Conservation (phyloP, 2,888 invertebrate species). For the Meandrusa payeni region DNA sequence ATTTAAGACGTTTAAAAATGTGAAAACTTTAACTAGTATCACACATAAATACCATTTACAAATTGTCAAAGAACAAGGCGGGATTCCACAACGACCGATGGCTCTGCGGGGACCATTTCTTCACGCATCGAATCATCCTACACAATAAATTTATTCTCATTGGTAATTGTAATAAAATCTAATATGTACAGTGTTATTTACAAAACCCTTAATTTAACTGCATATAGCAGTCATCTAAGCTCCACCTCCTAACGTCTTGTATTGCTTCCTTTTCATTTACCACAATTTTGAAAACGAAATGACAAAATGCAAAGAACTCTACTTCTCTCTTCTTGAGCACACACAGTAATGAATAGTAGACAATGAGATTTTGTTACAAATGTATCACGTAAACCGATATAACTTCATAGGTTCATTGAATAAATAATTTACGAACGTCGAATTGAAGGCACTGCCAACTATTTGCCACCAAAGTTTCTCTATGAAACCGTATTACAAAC, state of each 20-base stretch:
- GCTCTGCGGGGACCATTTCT: constrained; percentile 49
- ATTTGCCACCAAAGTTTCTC: too few species aligned
- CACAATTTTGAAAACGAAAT: constrained; percentile 29
- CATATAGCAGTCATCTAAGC: constrained; percentile 44
- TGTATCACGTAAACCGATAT: too few species aligned
- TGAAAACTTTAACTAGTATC: constrained; percentile 18
- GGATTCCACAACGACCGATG: constrained; percentile 44
- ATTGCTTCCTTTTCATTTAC: constrained; percentile 41
- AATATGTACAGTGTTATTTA: constrained; percentile 62
- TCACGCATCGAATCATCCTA: constrained; percentile 61
- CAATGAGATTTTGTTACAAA: constrained; percentile 23
- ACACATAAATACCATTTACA: constrained; percentile 21
- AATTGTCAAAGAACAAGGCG: constrained; percentile 30
- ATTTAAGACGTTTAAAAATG: constrained; percentile 12
- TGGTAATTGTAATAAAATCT: constrained; percentile 57
- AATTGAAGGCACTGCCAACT: too few species aligned
- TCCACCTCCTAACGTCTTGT: constrained; percentile 35
- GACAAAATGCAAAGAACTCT: constrained; percentile 32
- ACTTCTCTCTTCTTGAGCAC: constrained; percentile 35
- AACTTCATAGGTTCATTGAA: too few species aligned
- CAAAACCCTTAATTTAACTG: constrained; percentile 45
- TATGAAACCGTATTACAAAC: too few species aligned
- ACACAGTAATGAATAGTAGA: constrained; percentile 29
- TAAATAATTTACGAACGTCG: too few species aligned
- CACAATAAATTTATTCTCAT: constrained; percentile 49